A percentile compares a stretch with the other conserved stretches of the same genome.
Conservation (phyloP, 2,113 vertebrate species). For the Boleophthalmus pectinirostris region DNA sequence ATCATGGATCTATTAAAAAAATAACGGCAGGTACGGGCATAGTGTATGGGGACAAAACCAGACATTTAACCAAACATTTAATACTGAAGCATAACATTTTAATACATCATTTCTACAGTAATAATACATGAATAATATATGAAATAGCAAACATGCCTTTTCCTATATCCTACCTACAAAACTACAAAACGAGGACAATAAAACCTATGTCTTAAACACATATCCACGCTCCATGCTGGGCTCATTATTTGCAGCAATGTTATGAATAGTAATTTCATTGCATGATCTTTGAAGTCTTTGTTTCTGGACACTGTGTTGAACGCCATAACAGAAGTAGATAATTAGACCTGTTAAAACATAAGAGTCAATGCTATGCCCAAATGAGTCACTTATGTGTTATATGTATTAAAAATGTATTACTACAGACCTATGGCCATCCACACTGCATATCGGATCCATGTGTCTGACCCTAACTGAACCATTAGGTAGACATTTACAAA, state of each 20-base stretch:
- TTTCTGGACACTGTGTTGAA: conserved; percentile 80
- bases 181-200: not conserved
- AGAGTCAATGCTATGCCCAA: not conserved
- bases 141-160: not conserved
- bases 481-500: conserved; percentile 80
- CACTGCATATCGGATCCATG: conserved; percentile 82
- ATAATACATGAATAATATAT: not conserved
- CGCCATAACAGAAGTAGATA: conserved; percentile 85
- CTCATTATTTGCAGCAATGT: conserved; percentile 20
- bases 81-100: too few relatives aligned
- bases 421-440: conserved; percentile 83
- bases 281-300: conserved; percentile 33
- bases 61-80: not conserved
- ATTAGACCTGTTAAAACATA: conserved; percentile 73
- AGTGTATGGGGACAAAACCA: too few relatives aligned
- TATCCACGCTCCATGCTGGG: conserved; percentile 15
- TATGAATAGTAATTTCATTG: conserved; percentile 26
- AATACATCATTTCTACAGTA: not conserved
- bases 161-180: not conserved
- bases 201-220: conserved; percentile 13
- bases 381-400: not conserved
- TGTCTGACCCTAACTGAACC: conserved; percentile 74
- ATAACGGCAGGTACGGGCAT: too few relatives aligned
- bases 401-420: not conserved
- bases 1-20: too few relatives aligned